Evolutionary conservation across 2,797 vertebrate species (phyloP), one percentile per base, ranked within the genome.

Genomic region (Discoglossus pictus): DNA sequence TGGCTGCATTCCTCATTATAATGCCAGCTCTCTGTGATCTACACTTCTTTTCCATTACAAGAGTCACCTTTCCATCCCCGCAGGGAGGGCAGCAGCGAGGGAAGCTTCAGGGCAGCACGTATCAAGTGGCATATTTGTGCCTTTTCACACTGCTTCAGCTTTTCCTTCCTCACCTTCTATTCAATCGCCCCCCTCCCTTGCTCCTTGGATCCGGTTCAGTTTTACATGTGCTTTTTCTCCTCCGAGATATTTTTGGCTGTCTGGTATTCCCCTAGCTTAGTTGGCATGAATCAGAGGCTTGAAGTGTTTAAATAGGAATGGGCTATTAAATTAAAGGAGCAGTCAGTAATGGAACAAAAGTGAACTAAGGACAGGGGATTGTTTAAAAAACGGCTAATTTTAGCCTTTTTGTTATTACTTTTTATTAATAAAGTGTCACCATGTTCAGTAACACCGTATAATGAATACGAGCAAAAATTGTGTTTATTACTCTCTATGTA

Each of bases 121-220:
- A 52, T 52, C 47, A 52, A 27, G 25, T 42, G 4, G 27, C 8
- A 8, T 31, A 31, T 9, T 31, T 31, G 4, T 9, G 27, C 27
- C 27, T 17, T 1, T 16, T 6, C 17, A 12, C 16, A 42, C 8
- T 43, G 10, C 36, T 34, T 43, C 40, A 15, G 27, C 21, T 34
- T 40, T 53, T 64, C 61, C 61, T 42, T 64, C 38, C 48, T 20
- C n/a, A n/a, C 46, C 59, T 61, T 46, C 44, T 39, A 5, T 12
- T 4, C 8, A 48, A 36, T 51, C 61, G 24, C 21, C 48, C 16
- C 40, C 15, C 38, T 42, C 47, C 48, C 16, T 21, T n/a, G 16
- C 16, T 11, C 8, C 17, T 15, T 7, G n/a, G 23, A 25, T 53
- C 48, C 1, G 50, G 42, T 63, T 63, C 16, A 21, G 17, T 25